A percentile compares a stretch with the other conserved stretches of the same genome.
Conservation (phyloP, 2,888 invertebrate species). For the Sicus ferrugineus region DNA sequence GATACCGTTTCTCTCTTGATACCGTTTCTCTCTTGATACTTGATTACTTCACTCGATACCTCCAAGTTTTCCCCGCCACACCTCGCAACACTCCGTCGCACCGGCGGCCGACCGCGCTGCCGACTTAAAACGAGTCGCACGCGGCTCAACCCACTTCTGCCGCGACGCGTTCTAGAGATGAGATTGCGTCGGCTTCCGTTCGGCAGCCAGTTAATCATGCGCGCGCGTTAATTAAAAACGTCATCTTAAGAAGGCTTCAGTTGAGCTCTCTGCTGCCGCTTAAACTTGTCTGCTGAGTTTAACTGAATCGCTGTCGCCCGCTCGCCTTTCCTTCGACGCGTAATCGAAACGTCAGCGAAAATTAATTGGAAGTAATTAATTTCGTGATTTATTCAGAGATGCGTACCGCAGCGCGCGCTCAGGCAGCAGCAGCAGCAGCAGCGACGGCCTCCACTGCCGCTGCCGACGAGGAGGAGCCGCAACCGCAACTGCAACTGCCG, state of each 20-base stretch:
- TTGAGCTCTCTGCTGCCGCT: slow-evolving; percentile 5
- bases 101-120: no score
- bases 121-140: background rate
- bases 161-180: background rate
- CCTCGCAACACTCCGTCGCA: no score
- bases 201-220: background rate
- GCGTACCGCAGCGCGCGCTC: slow-evolving; percentile 11
- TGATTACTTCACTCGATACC: no score
- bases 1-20: no score
- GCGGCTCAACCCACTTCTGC: background rate
- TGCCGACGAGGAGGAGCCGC: background rate
- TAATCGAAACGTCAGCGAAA: slow-evolving; percentile 30
- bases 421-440: slow-evolving; percentile 34
- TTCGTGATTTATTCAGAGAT: slow-evolving; percentile 24
- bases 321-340: background rate
- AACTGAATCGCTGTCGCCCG: background rate
- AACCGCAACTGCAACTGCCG: background rate
- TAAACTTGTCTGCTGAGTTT: background rate
- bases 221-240: slow-evolving; percentile 12
- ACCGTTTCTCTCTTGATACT: no score
- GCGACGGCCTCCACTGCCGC: slow-evolving; percentile 30
- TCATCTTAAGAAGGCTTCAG: background rate
- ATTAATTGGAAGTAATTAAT: slow-evolving; percentile 34
- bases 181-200: slow-evolving; percentile 7
- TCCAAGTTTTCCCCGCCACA: no score